Conservation (phyloP, 1,140 invertebrate genomes). For the Meteorus sp. region DNA sequence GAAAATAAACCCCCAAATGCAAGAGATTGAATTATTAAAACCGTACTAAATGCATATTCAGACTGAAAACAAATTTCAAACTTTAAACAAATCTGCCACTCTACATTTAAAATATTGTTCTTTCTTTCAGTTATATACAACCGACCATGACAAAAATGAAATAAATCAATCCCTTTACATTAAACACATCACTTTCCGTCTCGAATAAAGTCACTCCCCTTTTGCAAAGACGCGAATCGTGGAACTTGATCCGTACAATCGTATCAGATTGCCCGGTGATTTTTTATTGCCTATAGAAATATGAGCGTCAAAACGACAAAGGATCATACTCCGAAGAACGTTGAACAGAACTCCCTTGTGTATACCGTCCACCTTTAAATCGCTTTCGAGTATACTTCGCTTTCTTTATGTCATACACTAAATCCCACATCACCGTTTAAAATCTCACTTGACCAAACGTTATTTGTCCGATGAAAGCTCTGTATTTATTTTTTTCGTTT, state of each 20-base stretch:
- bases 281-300: conserved; percentile 27
- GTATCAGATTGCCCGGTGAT: conserved; percentile 23
- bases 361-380: conserved; percentile 1
- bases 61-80: too few species aligned
- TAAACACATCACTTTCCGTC: neutral
- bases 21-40: too few species aligned
- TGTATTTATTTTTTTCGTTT: conserved; percentile 1
- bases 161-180: too few species aligned
- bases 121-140: too few species aligned
- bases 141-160: too few species aligned
- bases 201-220: conserved; percentile 16
- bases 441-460: conserved; percentile 20
- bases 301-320: conserved; percentile 25
- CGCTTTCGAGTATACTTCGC: conserved; percentile 11
- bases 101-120: too few species aligned
- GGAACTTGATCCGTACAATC: conserved; percentile 21
- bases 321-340: conserved; percentile 7
- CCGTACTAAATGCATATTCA: too few species aligned
- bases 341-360: too few species aligned
- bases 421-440: neutral
- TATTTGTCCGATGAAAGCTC: conserved; percentile 24
- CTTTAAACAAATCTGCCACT: too few species aligned
- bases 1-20: too few species aligned
- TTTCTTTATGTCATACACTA: neutral
- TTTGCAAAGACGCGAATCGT: conserved; percentile 5